Evolutionary conservation across 1,140 invertebrate genomes (phyloP), one percentile per base, ranked within the genome.

Genomic region (Phymastichus coffea): DNA sequence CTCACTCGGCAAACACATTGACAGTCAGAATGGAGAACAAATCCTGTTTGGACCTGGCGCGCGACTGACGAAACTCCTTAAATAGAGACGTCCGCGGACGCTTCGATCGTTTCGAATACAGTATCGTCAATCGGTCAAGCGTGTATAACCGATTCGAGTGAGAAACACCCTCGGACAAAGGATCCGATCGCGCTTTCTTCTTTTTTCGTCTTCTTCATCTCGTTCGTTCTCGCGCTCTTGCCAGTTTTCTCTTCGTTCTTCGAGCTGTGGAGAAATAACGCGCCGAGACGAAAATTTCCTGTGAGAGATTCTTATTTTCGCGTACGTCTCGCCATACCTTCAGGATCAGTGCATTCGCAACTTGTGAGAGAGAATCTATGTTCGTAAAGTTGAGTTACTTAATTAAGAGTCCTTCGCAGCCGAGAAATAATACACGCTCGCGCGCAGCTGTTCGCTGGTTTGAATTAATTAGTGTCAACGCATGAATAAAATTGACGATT

Each of bases 111-210:
- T n/a, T n/a, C n/a, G n/a, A n/a, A n/a, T n/a, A 37, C 57, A 33
- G 10, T 23, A 10, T 25, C 35, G 20, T 59, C 30, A 53, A 59
- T 59, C 49, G 57, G 46, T 53, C 57, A 59, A 44, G 19, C 22
- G 38, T 44, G 35, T 44, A n/a, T n/a, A 40, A 57, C 4, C 40
- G 38, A 58, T 52, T 19, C 26, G 38, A n/a, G n/a, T n/a, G n/a
- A 33, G 47, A 30, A 53, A 58, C 17, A 43, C 48, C 57, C 48
- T 52, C 20, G 25, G 38, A 51, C 56, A 44, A 58, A 58, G 20
- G 20, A 17, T 35, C 12, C 7, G 22, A 43, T n/a, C n/a, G n/a
- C 10, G 3, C 15, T 26, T 51, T 37, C 33, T 48, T 41, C 20
- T 25, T 17, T n/a, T 37, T 41, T 47, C 17, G n/a, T n/a, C n/a